phyloP scores from a whole-genome alignment of 2,113 vertebrate species.

The Lucifuga dentata region DNA sequence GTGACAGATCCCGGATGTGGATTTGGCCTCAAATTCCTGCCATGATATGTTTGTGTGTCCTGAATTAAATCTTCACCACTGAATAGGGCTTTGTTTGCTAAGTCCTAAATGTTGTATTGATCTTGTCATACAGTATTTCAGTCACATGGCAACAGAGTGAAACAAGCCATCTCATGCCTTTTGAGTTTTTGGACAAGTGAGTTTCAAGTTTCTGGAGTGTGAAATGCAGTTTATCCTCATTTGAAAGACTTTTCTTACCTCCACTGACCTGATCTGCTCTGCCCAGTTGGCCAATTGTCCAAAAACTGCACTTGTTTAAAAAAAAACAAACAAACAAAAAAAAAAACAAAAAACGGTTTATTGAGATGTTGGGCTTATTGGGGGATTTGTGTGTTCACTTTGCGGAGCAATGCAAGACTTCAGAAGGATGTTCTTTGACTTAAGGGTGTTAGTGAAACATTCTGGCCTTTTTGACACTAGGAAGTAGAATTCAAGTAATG shows the following conservation, averaged over 20 bases:
- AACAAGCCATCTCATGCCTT: not conserved
- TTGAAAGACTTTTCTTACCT: constrained; percentile 2
- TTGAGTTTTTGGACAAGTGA: constrained; percentile 5
- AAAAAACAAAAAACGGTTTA: no score
- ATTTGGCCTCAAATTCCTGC: constrained; percentile 41
- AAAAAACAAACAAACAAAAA: no score
- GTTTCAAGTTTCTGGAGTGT: constrained; percentile 1
- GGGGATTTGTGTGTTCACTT: no score
- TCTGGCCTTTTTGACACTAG: constrained; percentile 46
- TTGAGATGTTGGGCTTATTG: not conserved
- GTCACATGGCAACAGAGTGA: not conserved
- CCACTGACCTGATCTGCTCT: not conserved
- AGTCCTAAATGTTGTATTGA: constrained; percentile 32
- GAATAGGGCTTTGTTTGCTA: constrained; percentile 16
- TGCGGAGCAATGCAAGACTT: constrained; percentile 8
- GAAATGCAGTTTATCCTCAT: constrained; percentile 2
- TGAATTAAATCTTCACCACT: constrained; percentile 5
- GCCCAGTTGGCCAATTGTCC: constrained; percentile 2
- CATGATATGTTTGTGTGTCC: constrained; percentile 17
- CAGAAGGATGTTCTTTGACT: not conserved
- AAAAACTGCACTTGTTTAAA: constrained; percentile 14
- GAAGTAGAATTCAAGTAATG: constrained; percentile 53
- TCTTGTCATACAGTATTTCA: constrained; percentile 9
- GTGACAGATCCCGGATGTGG: constrained; percentile 63
- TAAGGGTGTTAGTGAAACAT: constrained; percentile 13